Evolutionary conservation across 2,113 vertebrate genomes (phyloP).

Genomic region (Alexandromys fortis): DNA sequence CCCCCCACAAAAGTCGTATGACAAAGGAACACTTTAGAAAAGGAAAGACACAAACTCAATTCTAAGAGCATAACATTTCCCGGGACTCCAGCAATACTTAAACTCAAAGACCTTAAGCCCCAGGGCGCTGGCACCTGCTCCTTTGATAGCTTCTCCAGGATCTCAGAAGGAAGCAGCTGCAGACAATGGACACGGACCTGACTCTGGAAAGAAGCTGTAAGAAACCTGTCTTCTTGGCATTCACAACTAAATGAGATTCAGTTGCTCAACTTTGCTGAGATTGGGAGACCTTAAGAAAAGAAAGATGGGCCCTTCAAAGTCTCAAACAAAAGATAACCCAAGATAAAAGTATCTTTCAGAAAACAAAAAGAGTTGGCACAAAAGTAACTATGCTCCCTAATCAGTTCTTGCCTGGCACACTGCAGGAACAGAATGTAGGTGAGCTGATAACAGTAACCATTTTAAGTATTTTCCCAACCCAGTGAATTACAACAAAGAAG

Average conservation of each 20-base stretch:
- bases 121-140: background rate
- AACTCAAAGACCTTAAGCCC: background rate
- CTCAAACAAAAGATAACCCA: background rate
- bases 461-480: background rate
- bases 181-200: slow-evolving; percentile 11
- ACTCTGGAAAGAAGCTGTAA: slow-evolving; percentile 22
- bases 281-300: background rate
- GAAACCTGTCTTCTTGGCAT: slow-evolving; percentile 41
- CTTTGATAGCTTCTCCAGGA: background rate
- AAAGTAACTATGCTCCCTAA: background rate
- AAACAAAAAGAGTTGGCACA: background rate
- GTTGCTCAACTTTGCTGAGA: background rate
- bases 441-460: background rate
- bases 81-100: slow-evolving; percentile 15
- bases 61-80: background rate
- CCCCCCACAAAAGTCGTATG: background rate
- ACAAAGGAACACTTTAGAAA: background rate
- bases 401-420: background rate
- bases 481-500: background rate
- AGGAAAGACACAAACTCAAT: background rate
- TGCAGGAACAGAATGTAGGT: background rate
- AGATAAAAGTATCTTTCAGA: background rate
- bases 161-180: slow-evolving; percentile 17
- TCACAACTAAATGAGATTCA: background rate
- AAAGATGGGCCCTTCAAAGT: slow-evolving; percentile 40